Conservation (phyloP, 2,888 invertebrate genomes). For the Drosophila recens region DNA sequence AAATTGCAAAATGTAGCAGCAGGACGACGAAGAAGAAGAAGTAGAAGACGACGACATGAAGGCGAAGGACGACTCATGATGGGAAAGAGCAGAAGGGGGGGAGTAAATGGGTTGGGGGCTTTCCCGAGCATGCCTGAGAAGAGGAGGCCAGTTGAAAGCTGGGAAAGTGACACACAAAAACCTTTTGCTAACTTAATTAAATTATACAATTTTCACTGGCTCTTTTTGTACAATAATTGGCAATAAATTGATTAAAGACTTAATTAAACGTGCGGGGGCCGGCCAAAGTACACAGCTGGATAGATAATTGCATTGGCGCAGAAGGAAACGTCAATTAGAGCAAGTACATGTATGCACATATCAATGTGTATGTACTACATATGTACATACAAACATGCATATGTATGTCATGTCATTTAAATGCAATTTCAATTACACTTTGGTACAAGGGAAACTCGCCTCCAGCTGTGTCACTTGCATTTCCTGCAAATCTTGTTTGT, state of each 20-base stretch:
- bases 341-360: constrained; percentile 13
- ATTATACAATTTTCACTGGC: constrained; percentile 76
- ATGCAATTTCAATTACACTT: constrained; percentile 52
- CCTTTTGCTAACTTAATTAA: constrained; percentile 80
- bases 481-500: constrained; percentile 29
- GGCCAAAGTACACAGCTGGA: constrained; percentile 50
- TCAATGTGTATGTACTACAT: neutral
- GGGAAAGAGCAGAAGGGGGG: neutral
- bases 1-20: constrained; percentile 61
- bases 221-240: constrained; percentile 78
- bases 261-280: constrained; percentile 70
- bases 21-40: neutral
- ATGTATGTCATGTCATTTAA: constrained; percentile 31
- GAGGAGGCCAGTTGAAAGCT: constrained; percentile 9
- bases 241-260: constrained; percentile 79
- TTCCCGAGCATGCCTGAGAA: neutral
- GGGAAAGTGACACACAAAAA: constrained; percentile 63
- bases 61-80: neutral
- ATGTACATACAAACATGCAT: neutral
- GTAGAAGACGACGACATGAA: neutral
- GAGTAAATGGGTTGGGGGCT: neutral
- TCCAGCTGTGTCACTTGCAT: constrained; percentile 20
- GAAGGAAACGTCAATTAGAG: constrained; percentile 52
- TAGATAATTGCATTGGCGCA: constrained; percentile 72
- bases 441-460: constrained; percentile 3